Conservation (phyloP, 2,797 vertebrate species). For the Eulemur albifrons region DNA sequence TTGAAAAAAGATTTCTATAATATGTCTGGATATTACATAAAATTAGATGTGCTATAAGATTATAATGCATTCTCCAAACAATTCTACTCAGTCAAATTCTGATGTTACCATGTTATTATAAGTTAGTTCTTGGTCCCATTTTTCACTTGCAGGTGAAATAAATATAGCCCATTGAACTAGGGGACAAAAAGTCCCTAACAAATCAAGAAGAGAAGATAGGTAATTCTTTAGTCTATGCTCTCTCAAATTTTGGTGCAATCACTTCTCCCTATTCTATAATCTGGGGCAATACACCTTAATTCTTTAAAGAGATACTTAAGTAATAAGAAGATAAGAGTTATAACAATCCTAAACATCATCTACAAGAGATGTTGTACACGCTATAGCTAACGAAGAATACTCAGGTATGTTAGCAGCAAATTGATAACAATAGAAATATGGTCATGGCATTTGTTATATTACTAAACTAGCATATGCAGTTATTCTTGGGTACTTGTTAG, state of each 20-base stretch:
- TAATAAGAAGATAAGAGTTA: neutral
- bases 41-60: neutral
- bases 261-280: neutral
- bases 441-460: neutral
- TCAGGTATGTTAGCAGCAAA: neutral
- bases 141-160: neutral
- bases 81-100: neutral
- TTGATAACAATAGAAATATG: neutral
- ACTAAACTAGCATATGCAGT: neutral
- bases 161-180: neutral
- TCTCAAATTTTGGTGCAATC: neutral
- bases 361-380: neutral
- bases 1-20: neutral
- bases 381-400: neutral
- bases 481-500: neutral
- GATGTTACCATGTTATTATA: neutral
- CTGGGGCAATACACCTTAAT: neutral
- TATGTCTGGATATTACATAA: neutral
- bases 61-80: neutral
- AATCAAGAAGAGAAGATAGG: neutral
- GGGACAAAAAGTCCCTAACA: neutral
- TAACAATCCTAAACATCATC: neutral
- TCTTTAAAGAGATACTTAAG: slow-evolving; percentile 22
- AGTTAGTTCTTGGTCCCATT: neutral
- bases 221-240: neutral